phyloP scores from a whole-genome alignment of 2,797 vertebrate genomes.

The Alcedo quadribrachys region DNA sequence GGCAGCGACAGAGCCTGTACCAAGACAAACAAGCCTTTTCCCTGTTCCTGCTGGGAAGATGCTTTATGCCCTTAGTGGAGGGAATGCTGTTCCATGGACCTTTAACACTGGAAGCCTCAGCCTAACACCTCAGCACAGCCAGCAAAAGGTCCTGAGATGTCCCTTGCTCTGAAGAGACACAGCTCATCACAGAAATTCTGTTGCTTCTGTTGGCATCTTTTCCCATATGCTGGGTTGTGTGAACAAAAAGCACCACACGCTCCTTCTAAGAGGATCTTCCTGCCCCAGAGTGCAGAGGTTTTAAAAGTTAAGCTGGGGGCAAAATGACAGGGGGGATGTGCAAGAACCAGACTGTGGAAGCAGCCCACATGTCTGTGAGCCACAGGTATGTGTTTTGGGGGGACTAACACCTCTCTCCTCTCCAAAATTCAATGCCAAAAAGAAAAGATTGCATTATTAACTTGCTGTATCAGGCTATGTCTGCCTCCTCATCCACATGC shows the following conservation, averaged over 20 bases:
- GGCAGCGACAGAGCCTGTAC: neutral
- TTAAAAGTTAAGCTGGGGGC: neutral
- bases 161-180: neutral
- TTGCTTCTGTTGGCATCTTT: neutral
- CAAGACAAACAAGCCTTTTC: neutral
- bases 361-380: fast-evolving
- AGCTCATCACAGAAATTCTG: neutral
- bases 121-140: neutral
- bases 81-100: neutral
- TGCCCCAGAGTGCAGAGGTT: neutral
- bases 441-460: neutral
- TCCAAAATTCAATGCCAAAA: neutral
- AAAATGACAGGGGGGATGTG: neutral
- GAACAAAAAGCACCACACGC: fast-evolving
- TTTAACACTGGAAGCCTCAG: neutral
- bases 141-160: neutral
- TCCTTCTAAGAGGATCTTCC: neutral
- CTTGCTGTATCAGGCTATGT: neutral
- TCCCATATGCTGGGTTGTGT: fast-evolving
- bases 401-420: fast-evolving
- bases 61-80: neutral
- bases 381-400: neutral
- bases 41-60: neutral
- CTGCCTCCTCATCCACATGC: neutral
- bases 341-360: neutral